Base-by-base conservation (phyloP, 2,113 vertebrate species). In the Atlantisia rogersi region DNA sequence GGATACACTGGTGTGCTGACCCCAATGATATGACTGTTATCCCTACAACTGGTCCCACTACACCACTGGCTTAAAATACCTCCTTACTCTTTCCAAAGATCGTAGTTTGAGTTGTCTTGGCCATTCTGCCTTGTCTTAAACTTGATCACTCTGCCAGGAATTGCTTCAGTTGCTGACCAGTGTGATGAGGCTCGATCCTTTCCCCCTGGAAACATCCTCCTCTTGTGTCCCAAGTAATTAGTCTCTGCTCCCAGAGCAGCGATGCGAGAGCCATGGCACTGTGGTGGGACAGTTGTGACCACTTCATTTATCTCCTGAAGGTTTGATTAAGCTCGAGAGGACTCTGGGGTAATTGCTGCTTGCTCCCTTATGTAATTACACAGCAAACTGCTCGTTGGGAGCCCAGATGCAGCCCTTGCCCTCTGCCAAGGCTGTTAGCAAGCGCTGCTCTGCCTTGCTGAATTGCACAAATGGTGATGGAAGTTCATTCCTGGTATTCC, bases 251-350 rank as follows among this genome's bases (percentile, higher is more conserved):
- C 35, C 0, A 2, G 50, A 48, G 18, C 58, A 76, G 56, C 75
- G 39, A 10, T 1, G 4, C 1, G 4, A n/a, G 21, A 42, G 56
- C 37, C 25, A 39, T 10, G 35, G 8, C 44, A 7, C 40, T 0
- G 0, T 29, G 58, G 39, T 62, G 56, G 46, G 31, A 17, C 0
- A 0, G 17, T 11, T 11, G n/a, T 3, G 16, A 13, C 52, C 6
- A 8, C 48, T 83, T 89, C 44, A 22, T 73, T 88, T 39, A 9
- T 20, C 59, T 67, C 0, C 40, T 50, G 60, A 28, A 65, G 50
- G 20, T 60, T 67, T 5, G 17, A 26, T 58, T 42, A 28, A 88
- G 50, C 55, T 37, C 0, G 0, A 68, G 59, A 58, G 35, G 80
- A 5, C 55, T 31, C 15, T 0, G 15, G 21, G 35, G 73, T 12